Base-by-base conservation (phyloP, 2,113 vertebrate species). In the Patagioenas fasciata region DNA sequence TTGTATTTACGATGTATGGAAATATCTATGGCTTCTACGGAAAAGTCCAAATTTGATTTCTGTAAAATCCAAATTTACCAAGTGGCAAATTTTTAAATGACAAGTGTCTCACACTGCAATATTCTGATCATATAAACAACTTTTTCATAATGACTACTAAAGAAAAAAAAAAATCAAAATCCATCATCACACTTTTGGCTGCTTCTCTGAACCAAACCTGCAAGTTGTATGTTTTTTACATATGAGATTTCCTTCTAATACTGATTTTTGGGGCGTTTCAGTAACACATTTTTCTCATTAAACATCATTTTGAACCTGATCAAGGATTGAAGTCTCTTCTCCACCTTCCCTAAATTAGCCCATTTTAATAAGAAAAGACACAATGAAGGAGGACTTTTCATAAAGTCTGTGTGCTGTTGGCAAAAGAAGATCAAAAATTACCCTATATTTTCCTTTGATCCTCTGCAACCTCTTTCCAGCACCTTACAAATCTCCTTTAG, bases 361-460 rank as follows among this genome's bases (percentile, higher is more conserved):
- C 5, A 54, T 89, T 89, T 81, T 67, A 71, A 58, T 67, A 60
- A 20, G 74, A 82, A 91, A 88, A 67, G 28, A 62, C 0, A 1
- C 1, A 10, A 32, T 44, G 26, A 15, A 79, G 6, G 2, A 73
- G 4, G 31, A 66, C 64, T 89, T 88, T 71, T 69, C 9, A 44
- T 64, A 72, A 87, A 53, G 42, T 65, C 71, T 2, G 0, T 36
- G 11, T 70, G 42, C 53, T 81, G 11, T 23, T 75, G 42, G 13
- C 78, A 58, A 80, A 65, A 72, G 73, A 82, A 88, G 89, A 93
- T 92, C 92, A 95, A 74, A 34, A 61, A 87, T 57, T 71, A 67
- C 42, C 86, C 26, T 21, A 0, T 36, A 84, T 60, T 95, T 89
- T 91, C 24, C 42, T 92, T 92, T 84, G 72, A 95, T 93, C 72